These are phyloP conservation scores for Lepidurus arcticus DNA, from an alignment of 1,140 invertebrate species.

Conservation along the genomic window DNA sequence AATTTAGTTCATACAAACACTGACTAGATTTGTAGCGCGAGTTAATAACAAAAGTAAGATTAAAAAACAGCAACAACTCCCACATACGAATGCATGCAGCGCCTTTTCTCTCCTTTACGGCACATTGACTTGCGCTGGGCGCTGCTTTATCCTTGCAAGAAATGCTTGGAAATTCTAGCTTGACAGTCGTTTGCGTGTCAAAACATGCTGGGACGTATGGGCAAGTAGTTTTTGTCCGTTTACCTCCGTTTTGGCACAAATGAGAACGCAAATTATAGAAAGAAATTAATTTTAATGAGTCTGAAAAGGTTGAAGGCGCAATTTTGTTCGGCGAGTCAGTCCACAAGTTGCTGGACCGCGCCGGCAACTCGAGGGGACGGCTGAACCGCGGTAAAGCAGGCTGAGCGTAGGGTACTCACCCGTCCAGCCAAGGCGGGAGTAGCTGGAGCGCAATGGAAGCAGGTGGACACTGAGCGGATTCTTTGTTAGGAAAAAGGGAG, in stretches of 20 bases:
- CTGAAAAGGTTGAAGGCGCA: too few species aligned
- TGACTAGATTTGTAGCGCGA: neutral
- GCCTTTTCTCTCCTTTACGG: neutral
- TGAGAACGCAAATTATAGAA: too few species aligned
- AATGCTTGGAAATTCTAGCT: neutral
- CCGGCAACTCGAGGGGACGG: too few species aligned
- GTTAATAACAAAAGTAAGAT: neutral
- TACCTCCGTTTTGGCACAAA: neutral
- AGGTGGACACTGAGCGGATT: constrained; percentile 12
- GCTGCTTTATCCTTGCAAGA: neutral
- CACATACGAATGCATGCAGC: neutral
- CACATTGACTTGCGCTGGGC: neutral
- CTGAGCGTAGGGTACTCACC: too few species aligned
- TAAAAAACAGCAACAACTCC: neutral
- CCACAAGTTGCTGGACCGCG: too few species aligned
- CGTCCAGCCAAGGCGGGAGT: neutral
- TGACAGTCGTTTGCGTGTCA: neutral
- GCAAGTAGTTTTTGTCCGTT: neutral
- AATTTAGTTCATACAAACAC: neutral
- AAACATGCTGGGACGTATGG: neutral
- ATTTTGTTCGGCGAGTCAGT: too few species aligned
- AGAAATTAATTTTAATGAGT: too few species aligned
- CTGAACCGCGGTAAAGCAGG: too few species aligned
- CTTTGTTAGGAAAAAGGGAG: neutral
- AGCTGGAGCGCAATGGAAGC: neutral